Percentiles rank a stretch among this genome's conserved stretches.
These are phyloP conservation scores for Thalassarche chlororhynchos DNA, from an alignment of 2,113 vertebrate species.

Conservation along the genomic window DNA sequence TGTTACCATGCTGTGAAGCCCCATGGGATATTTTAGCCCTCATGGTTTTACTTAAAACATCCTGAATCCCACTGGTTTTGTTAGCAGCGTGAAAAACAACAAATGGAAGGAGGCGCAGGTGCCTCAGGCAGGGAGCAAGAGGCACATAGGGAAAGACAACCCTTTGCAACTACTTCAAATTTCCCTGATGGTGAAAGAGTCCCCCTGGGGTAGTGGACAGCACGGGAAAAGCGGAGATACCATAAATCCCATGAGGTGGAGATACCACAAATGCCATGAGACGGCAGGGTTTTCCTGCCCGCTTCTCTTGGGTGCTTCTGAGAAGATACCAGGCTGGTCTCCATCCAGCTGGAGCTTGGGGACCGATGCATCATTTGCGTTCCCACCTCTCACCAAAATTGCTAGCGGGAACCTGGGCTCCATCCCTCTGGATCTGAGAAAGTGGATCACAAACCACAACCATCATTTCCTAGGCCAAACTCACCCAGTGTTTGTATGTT, in stretches of 20 bases:
- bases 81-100: background rate
- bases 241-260: background rate
- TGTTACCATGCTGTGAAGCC: background rate
- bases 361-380: background rate
- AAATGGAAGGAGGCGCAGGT: background rate
- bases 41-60: background rate
- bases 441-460: background rate
- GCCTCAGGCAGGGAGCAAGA: background rate
- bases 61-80: background rate
- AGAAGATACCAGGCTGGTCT: background rate
- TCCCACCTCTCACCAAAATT: background rate
- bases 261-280: background rate
- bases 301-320: background rate
- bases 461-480: background rate
- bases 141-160: background rate
- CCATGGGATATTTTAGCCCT: background rate
- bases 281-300: background rate
- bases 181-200: background rate
- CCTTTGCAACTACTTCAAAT: background rate
- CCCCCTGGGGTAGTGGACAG: background rate
- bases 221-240: fast-evolving
- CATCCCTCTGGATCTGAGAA: background rate
- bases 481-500: background rate
- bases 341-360: background rate
- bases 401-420: background rate